Evolutionary conservation across 2,797 vertebrate species (phyloP).

Genomic region (Orientallactaga sibirica): DNA sequence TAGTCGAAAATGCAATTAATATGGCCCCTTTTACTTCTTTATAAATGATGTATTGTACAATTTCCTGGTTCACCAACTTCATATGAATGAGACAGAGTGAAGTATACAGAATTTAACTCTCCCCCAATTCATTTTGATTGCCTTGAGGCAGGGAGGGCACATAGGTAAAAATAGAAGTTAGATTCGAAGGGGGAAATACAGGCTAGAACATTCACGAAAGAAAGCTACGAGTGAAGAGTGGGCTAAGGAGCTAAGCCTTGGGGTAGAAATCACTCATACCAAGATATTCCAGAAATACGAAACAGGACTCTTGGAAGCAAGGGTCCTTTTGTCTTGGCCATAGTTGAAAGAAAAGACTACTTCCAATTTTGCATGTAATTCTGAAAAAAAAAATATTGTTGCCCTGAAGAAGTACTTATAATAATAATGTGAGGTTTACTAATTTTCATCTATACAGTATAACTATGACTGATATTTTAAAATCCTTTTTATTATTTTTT

Average conservation of each 20-base stretch:
- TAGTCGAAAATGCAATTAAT: background rate
- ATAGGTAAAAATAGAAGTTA: background rate
- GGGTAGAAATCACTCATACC: too few species aligned
- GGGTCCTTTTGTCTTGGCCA: background rate
- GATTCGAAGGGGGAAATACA: background rate
- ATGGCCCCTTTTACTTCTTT: background rate
- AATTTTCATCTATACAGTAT: constrained; percentile 20
- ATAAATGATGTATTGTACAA: background rate
- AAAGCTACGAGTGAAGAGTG: background rate
- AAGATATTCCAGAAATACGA: background rate
- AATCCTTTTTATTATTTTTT: background rate
- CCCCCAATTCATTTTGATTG: background rate
- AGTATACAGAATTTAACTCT: background rate
- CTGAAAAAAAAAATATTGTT: constrained; percentile 19
- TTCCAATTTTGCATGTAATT: background rate
- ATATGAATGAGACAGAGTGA: background rate
- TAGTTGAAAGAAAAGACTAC: background rate
- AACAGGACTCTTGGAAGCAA: background rate
- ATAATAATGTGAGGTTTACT: background rate
- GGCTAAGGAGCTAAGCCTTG: too few species aligned
- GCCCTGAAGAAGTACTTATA: background rate
- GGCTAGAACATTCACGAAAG: background rate
- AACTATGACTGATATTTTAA: background rate
- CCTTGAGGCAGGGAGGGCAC: background rate
- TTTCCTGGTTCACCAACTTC: background rate